A percentile compares a stretch with the other conserved stretches of the same genome.
Evolutionary conservation across 1,140 invertebrate genomes (phyloP).

Genomic region (Hylaeus anthracinus): DNA sequence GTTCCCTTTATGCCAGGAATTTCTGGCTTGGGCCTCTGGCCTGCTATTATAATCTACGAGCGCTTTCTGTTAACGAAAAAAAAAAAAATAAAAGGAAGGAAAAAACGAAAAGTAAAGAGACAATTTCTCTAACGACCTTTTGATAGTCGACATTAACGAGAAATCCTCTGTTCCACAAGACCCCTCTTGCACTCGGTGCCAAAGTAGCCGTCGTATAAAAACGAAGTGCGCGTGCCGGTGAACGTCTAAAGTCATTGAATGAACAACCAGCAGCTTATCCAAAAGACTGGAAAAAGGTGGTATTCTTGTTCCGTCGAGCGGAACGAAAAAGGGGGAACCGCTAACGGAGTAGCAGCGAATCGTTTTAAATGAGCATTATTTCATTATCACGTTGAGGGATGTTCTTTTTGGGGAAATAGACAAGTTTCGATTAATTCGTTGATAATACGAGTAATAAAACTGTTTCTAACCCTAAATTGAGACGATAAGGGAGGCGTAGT

Average conservation of each 20-base stretch:
- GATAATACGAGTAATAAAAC: neutral
- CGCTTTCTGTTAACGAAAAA: constrained; percentile 18
- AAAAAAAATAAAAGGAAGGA: neutral
- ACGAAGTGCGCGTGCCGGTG: neutral
- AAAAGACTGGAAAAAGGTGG: neutral
- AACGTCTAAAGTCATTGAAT: constrained; percentile 4
- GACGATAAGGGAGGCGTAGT: too few species aligned
- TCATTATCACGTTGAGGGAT: neutral
- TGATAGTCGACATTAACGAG: constrained; percentile 35
- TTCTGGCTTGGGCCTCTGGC: neutral
- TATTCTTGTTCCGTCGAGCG: neutral
- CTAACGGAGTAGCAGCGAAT: neutral
- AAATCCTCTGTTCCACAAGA: constrained; percentile 3
- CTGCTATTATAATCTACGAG: constrained; percentile 19
- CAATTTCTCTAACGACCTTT: constrained; percentile 25
- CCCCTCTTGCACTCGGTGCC: neutral
- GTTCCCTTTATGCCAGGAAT: constrained; percentile 7
- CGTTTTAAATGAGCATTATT: neutral
- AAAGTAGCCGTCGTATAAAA: constrained; percentile 14
- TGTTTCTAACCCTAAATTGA: too few species aligned
- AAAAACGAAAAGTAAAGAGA: constrained; percentile 1
- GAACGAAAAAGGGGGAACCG: neutral
- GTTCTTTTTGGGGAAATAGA: neutral
- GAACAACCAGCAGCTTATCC: neutral
- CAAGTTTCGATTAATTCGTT: neutral